Evolutionary conservation across 2,888 invertebrate genomes (phyloP).

Genomic region (Chouioia cunea): DNA sequence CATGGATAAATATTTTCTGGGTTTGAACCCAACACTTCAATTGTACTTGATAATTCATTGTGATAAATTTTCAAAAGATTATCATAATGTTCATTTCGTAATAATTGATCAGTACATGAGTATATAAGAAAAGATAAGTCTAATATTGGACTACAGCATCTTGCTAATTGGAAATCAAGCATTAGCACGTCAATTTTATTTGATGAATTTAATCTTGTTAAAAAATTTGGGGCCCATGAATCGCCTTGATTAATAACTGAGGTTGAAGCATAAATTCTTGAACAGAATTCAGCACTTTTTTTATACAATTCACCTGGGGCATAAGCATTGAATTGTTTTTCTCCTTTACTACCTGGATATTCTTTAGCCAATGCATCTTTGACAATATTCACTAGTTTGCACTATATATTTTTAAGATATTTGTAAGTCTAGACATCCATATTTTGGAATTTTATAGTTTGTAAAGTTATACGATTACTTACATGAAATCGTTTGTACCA

Average conservation of each 20-base stretch:
- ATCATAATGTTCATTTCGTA: constrained; percentile 74
- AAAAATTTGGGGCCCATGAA: constrained; percentile 82
- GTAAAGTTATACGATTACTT: constrained; percentile 5
- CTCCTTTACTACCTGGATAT: constrained; percentile 73
- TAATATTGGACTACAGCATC: constrained; percentile 72
- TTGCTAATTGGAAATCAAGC: constrained; percentile 79
- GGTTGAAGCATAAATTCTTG: constrained; percentile 61
- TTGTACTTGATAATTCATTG: constrained; percentile 70
- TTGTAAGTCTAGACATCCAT: neutral
- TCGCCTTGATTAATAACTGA: constrained; percentile 80
- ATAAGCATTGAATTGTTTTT: constrained; percentile 72
- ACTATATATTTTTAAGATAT: constrained; percentile 14
- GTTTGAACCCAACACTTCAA: constrained; percentile 74
- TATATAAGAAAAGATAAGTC: constrained; percentile 75
- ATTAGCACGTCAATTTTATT: constrained; percentile 70
- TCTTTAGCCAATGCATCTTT: constrained; percentile 77
- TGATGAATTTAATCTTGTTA: constrained; percentile 68
- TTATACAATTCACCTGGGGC: constrained; percentile 71
- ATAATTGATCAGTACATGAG: constrained; percentile 74
- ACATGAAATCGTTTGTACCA: constrained; percentile 60
- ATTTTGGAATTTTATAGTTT: neutral
- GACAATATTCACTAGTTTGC: constrained; percentile 63
- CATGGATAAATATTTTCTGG: constrained; percentile 72
- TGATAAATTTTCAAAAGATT: constrained; percentile 75
- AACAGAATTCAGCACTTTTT: constrained; percentile 69